phyloP scores from a whole-genome alignment of 2,113 vertebrate species.

The Hippolais icterina region DNA sequence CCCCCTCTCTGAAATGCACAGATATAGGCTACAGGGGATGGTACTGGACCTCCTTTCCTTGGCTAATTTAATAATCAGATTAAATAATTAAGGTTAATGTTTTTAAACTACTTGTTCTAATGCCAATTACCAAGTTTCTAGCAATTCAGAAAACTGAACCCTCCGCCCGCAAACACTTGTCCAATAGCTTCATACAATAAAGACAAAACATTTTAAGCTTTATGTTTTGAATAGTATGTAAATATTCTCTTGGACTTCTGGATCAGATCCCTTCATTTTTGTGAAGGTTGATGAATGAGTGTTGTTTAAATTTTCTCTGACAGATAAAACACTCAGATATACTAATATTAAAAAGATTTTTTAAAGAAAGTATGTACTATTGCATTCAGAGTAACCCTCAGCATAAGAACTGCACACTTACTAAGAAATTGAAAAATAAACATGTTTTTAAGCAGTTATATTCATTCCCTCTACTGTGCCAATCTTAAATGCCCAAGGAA shows the following conservation, averaged over 20 bases:
- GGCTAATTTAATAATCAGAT: not conserved
- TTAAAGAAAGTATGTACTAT: not conserved
- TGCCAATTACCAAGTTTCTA: not conserved
- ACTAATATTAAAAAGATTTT: not conserved
- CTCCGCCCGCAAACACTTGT: not conserved
- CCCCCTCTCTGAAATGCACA: not conserved
- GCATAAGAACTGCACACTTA: not conserved
- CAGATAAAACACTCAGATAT: not conserved
- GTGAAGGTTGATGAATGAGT: not conserved
- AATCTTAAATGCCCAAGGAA: not conserved
- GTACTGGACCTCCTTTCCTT: not conserved
- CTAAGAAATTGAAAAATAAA: not conserved
- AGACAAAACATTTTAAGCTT: not conserved
- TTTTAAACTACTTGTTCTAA: not conserved
- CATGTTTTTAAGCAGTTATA: not conserved
- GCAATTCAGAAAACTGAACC: not conserved
- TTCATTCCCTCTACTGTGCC: not conserved
- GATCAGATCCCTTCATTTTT: not conserved
- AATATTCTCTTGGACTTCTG: conserved; percentile 1
- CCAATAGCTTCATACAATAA: not conserved
- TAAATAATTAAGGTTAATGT: not conserved
- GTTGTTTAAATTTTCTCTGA: not conserved
- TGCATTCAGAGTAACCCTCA: not conserved
- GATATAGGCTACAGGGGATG: not conserved
- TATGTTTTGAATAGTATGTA: not conserved